Evolutionary conservation across 2,888 invertebrate species (phyloP).

Genomic region (Pyrrhia umbra): DNA sequence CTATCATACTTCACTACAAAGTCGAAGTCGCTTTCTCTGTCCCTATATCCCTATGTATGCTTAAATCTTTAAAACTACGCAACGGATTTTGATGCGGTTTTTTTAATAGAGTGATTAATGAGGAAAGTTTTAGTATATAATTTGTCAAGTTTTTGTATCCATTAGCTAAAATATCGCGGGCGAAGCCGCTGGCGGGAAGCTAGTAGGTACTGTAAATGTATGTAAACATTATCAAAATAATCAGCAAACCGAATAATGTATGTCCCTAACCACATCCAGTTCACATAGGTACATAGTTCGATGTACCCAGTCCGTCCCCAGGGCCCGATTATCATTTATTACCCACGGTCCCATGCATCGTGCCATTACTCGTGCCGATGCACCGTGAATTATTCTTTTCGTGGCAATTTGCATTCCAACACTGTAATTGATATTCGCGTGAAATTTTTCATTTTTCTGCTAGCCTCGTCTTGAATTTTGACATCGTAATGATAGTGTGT

Average conservation of each 20-base stretch:
- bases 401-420: conserved; percentile 63
- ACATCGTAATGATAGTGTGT: conserved; percentile 31
- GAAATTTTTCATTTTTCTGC: conserved; percentile 46
- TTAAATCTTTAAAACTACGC: too few relatives aligned
- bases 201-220: too few relatives aligned
- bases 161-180: too few relatives aligned
- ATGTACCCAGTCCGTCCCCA: conserved; percentile 65
- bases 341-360: conserved; percentile 70
- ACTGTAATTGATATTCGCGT: conserved; percentile 67
- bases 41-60: too few relatives aligned
- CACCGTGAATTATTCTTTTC: conserved; percentile 67
- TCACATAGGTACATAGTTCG: conserved; percentile 14
- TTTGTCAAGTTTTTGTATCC: too few relatives aligned
- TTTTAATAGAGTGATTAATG: too few relatives aligned
- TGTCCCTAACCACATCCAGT: conserved; percentile 46
- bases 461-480: conserved; percentile 25
- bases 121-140: too few relatives aligned
- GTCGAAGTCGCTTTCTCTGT: too few relatives aligned
- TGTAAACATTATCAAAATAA: conserved; percentile 1
- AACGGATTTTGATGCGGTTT: too few relatives aligned
- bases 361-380: conserved; percentile 71
- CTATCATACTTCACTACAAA: background rate
- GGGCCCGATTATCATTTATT: conserved; percentile 83
- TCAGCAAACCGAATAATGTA: too few relatives aligned
- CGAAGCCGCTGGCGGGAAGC: too few relatives aligned